These are phyloP conservation scores for Tragelaphus imberbis DNA, from an alignment of 2,113 vertebrate species.

Conservation along the genomic window DNA sequence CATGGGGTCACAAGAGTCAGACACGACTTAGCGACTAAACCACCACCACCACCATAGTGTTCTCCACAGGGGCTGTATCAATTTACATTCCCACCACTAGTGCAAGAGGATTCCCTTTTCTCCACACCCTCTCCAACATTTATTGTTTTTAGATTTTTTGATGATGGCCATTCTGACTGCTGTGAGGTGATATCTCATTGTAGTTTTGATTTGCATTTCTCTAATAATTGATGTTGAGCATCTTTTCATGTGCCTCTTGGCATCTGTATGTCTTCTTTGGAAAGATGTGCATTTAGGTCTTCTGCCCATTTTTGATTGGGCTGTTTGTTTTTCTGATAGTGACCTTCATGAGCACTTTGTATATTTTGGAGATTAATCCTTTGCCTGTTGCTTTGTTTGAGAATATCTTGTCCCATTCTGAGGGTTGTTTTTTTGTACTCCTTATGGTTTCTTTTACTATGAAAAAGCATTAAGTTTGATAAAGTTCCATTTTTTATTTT, in stretches of 20 bases:
- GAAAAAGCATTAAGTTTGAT: neutral
- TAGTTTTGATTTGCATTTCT: neutral
- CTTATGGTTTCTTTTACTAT: neutral
- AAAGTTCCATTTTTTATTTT: neutral
- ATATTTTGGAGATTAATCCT: neutral
- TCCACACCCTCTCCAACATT: neutral
- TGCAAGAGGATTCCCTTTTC: neutral
- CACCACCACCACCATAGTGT: neutral
- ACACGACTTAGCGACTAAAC: fast-evolving
- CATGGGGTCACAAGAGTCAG: neutral
- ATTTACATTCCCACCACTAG: neutral
- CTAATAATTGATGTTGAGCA: neutral
- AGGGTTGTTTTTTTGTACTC: neutral
- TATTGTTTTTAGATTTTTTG: neutral
- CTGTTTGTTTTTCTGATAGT: neutral
- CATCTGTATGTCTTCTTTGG: neutral
- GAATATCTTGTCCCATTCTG: neutral
- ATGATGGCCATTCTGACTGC: neutral
- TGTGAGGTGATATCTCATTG: neutral
- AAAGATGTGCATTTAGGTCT: neutral
- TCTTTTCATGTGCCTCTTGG: neutral
- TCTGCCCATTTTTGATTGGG: neutral
- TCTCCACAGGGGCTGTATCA: neutral
- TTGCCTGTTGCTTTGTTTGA: neutral
- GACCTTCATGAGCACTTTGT: neutral